Base-by-base conservation (phyloP, 2,113 vertebrate genomes). In the Holacanthus passer region DNA sequence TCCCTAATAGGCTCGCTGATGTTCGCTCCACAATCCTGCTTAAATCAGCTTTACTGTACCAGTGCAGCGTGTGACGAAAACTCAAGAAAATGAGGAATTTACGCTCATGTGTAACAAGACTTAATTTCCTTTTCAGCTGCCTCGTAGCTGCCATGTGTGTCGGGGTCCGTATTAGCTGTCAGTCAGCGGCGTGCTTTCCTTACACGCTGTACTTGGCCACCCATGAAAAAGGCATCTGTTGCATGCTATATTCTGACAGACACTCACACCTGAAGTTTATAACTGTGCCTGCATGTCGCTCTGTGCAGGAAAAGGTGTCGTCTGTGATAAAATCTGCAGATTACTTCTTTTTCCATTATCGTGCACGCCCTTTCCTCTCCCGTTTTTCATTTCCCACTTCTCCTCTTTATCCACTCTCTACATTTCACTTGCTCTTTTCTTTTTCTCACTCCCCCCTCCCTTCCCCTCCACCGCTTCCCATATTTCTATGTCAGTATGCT, bases 401-500 rank as follows among this genome's bases (percentile, higher is more conserved):
- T 77, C 67, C 60, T 73, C 64, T 82, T 78, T 73, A 68, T 87
- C 47, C 81, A 78, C 80, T 8, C 79, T 82, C 83, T 83, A 77
- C 64, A 73, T 87, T 86, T 80, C 70, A 52, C 81, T 67, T 17
- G 29, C 75, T 77, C n/a, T 55, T 11, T 65, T 22, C 31, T 14
- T 48, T 39, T 53, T 10, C 32, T 29, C 17, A 5, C 16, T 35
- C 14, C 39, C 41, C 47, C 31, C 45, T 12, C 35, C 45, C 50
- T 5, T 11, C 41, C 12, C 9, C 55, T 48, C 69, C 87, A 70
- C 78, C 73, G 75, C 80, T 68, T 55, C 9, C 81, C 77, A 79
- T 89, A 91, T 87, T 86, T 84, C 78, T 86, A n/a, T 73, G 82
- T 91, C 89, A 88, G 83, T 79, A 81, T 84, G 84, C 91, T 85